Evolutionary conservation across 2,888 invertebrate species (phyloP).

Genomic region (Horisme vitalbata): DNA sequence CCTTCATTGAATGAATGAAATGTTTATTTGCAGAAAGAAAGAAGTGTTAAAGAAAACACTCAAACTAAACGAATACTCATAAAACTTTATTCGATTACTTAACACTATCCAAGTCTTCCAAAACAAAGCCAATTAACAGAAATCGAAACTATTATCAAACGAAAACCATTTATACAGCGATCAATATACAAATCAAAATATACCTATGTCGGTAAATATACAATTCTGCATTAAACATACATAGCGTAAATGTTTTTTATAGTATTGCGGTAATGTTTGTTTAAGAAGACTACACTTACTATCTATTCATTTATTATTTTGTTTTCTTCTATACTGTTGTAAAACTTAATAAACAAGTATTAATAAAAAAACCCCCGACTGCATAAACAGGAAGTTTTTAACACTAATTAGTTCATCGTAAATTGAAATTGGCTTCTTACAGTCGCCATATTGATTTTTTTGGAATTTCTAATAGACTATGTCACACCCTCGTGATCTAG

Average conservation of each 20-base stretch:
- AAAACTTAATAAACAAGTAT: too few relatives aligned
- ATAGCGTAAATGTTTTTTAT: not conserved
- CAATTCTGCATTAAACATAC: slow-evolving; percentile 6
- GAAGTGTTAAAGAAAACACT: slow-evolving; percentile 4
- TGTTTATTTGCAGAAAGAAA: too few relatives aligned
- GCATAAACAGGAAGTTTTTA: too few relatives aligned
- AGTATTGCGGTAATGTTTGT: slow-evolving; percentile 24
- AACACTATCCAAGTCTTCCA: slow-evolving; percentile 62
- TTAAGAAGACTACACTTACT: slow-evolving; percentile 57
- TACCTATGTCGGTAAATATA: slow-evolving; percentile 5
- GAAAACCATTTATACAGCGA: not conserved
- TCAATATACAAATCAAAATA: slow-evolving; percentile 1
- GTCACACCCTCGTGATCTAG: too few relatives aligned
- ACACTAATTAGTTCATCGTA: too few relatives aligned
- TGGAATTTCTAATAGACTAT: too few relatives aligned
- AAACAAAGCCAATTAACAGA: slow-evolving; percentile 44
- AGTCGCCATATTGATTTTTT: too few relatives aligned
- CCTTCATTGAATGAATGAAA: too few relatives aligned
- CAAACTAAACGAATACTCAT: slow-evolving; percentile 57
- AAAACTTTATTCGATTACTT: slow-evolving; percentile 46
- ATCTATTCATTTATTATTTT: slow-evolving; percentile 11
- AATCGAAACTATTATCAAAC: not conserved
- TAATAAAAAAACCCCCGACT: too few relatives aligned
- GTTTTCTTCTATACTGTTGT: slow-evolving; percentile 9
- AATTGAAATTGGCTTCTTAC: too few relatives aligned